These are phyloP conservation scores for Sinonovacula constricta DNA, from an alignment of 1,140 invertebrate species.

Conservation along the genomic window DNA sequence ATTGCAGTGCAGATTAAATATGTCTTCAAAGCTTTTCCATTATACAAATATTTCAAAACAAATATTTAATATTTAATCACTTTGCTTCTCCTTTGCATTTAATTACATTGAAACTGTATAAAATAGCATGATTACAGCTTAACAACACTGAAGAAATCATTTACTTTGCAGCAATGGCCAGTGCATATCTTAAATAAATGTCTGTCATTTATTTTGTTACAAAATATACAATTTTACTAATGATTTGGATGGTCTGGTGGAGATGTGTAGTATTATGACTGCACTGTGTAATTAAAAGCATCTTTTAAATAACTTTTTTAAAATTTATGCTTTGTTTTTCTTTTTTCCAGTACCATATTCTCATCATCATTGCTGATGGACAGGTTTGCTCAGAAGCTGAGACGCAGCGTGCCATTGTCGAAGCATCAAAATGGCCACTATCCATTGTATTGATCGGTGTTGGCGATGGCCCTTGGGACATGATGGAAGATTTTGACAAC, in stretches of 20 bases:
- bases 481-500: conserved; percentile 80
- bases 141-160: too few species aligned
- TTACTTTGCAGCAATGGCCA: background rate
- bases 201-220: background rate
- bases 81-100: too few species aligned
- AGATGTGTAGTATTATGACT: background rate
- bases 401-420: conserved; percentile 79
- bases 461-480: conserved; percentile 82
- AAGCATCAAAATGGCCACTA: conserved; percentile 80
- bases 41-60: too few species aligned
- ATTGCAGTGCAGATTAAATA: too few species aligned
- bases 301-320: background rate
- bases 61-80: too few species aligned
- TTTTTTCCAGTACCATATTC: conserved; percentile 79
- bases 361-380: conserved; percentile 80
- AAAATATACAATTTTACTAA: background rate
- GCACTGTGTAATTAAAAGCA: background rate
- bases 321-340: conserved; percentile 14
- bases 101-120: too few species aligned
- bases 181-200: background rate
- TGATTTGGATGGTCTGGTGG: background rate
- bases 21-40: too few species aligned
- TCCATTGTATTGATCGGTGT: conserved; percentile 81
- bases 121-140: too few species aligned
- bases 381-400: conserved; percentile 79